Percentiles rank a stretch among this genome's conserved stretches.
phyloP scores from a whole-genome alignment of 1,140 invertebrate genomes.

The Zaprionus lachaisei region DNA sequence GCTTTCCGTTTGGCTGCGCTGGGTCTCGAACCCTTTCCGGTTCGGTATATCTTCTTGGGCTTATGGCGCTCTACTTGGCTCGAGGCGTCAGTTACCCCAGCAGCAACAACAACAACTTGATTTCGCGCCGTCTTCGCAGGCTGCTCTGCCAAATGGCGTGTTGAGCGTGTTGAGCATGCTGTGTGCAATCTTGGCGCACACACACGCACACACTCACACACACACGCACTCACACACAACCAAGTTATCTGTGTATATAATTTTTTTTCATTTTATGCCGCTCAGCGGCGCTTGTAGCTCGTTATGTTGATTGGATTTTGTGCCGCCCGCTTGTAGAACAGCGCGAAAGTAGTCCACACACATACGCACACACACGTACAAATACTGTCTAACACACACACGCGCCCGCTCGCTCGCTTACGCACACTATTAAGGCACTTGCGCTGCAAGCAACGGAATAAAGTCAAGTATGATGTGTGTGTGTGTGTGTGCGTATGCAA shows the following conservation, averaged over 20 bases:
- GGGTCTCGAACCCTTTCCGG: slow-evolving; percentile 35
- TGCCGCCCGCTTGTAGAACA: slow-evolving; percentile 67
- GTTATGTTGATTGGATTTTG: slow-evolving; percentile 84
- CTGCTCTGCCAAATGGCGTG: slow-evolving; percentile 33
- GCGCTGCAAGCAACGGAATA: slow-evolving; percentile 66
- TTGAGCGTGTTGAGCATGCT: slow-evolving; percentile 42
- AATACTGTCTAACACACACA: slow-evolving; percentile 7
- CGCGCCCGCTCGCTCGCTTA: slow-evolving; percentile 29
- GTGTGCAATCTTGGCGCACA: slow-evolving; percentile 43
- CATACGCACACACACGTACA: slow-evolving; percentile 22
- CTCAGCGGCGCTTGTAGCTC: slow-evolving; percentile 80
- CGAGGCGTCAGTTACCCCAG: slow-evolving; percentile 31
- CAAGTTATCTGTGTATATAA: slow-evolving; percentile 40
- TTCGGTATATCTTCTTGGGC: slow-evolving; percentile 32
- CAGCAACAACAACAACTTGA: slow-evolving; percentile 20
- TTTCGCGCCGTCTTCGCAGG: slow-evolving; percentile 26
- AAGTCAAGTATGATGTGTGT: slow-evolving; percentile 73
- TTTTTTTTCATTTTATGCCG: slow-evolving; percentile 76
- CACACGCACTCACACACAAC: slow-evolving; percentile 32
- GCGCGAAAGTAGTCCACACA: slow-evolving; percentile 76
- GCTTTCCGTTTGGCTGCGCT: slow-evolving; percentile 14
- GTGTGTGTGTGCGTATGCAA: slow-evolving; percentile 39
- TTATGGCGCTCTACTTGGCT: slow-evolving; percentile 33
- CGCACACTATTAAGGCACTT: slow-evolving; percentile 77
- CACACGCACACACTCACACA: slow-evolving; percentile 28